phyloP scores from a whole-genome alignment of 2,888 invertebrate genomes.

The Nomada fabriciana region DNA sequence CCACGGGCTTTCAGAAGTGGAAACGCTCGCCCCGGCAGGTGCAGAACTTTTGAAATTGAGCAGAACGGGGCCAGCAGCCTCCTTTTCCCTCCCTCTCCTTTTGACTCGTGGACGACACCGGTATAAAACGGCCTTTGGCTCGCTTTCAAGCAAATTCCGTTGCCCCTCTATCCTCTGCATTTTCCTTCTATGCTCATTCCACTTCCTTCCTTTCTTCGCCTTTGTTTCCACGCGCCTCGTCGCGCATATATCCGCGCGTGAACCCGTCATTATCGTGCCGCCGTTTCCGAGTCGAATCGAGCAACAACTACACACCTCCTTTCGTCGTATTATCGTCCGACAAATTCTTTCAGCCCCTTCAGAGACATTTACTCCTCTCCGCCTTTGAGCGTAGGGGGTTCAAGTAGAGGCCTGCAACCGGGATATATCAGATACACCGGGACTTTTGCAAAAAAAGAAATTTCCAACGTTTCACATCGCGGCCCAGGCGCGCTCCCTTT shows the following conservation, averaged over 20 bases:
- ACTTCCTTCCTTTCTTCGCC: not conserved
- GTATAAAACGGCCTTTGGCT: constrained; percentile 59
- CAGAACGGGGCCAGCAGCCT: constrained; percentile 46
- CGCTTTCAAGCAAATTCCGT: constrained; percentile 47
- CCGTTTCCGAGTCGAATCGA: constrained; percentile 34
- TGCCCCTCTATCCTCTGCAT: not conserved
- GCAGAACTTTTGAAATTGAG: constrained; percentile 59
- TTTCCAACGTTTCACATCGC: constrained; percentile 15
- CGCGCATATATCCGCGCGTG: not conserved
- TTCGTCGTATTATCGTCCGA: constrained; percentile 26
- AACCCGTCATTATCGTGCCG: constrained; percentile 45
- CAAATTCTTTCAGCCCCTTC: constrained; percentile 29
- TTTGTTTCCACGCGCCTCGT: constrained; percentile 31
- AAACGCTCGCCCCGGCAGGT: constrained; percentile 34
- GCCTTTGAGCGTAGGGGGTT: not conserved
- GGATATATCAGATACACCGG: constrained; percentile 22
- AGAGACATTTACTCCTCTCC: constrained; percentile 25
- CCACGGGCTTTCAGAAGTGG: constrained; percentile 46
- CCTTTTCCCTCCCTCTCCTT: constrained; percentile 18
- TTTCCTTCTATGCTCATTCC: not conserved
- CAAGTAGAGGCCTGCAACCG: not conserved
- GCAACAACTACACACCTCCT: constrained; percentile 30
- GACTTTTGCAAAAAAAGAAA: constrained; percentile 19
- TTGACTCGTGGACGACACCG: constrained; percentile 37
- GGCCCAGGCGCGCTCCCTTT: constrained; percentile 26